A percentile compares a stretch with the other conserved stretches of the same genome.
These are phyloP conservation scores for Lycocerus yunnanus DNA, from an alignment of 2,888 invertebrate species.

Conservation along the genomic window DNA sequence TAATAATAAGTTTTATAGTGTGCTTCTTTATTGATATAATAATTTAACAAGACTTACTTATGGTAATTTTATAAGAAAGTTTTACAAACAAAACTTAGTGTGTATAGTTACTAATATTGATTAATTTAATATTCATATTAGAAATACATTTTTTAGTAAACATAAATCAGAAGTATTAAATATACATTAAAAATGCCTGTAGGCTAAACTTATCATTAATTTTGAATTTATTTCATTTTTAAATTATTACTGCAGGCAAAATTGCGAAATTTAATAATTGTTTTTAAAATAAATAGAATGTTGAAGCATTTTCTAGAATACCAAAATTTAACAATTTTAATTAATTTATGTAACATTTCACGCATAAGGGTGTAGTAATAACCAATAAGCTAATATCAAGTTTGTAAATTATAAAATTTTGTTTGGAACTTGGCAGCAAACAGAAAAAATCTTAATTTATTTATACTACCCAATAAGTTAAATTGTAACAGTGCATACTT, in stretches of 20 bases:
- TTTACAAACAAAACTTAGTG: no score
- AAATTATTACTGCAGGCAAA: neutral
- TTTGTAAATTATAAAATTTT: neutral
- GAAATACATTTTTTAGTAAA: no score
- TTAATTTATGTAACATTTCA: neutral
- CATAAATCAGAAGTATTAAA: neutral
- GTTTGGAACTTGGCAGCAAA: neutral
- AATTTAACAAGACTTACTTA: no score
- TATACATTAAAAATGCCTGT: neutral
- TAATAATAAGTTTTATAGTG: no score
- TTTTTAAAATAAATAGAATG: neutral
- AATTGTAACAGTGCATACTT: neutral
- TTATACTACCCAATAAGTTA: neutral
- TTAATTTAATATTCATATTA: no score
- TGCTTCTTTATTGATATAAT: no score
- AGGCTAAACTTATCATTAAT: neutral
- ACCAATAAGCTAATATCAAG: neutral
- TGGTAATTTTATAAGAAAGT: no score
- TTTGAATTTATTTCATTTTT: no score
- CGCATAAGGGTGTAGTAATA: neutral
- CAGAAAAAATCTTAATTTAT: neutral
- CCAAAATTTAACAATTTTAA: neutral
- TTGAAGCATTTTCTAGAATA: neutral
- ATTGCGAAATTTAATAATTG: neutral
- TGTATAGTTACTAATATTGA: no score